These are phyloP conservation scores for Punctoribates punctum DNA, from an alignment of 2,888 invertebrate genomes.

Conservation along the genomic window DNA sequence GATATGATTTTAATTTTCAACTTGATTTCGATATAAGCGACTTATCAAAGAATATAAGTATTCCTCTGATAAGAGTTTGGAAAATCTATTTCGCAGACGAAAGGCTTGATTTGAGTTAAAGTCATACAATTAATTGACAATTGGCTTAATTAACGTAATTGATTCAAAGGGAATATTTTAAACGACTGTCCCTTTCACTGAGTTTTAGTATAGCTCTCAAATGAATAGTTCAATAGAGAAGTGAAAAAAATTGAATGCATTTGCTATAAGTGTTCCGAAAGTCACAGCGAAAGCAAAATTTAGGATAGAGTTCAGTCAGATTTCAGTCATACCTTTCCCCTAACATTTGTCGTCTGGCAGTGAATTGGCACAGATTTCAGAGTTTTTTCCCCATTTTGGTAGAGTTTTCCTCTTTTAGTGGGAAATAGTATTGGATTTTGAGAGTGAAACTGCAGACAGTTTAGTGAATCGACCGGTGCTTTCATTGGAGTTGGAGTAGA, in stretches of 20 bases:
- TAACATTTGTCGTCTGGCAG: constrained; percentile 4
- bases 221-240: not conserved
- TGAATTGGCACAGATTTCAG: not conserved
- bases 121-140: not conserved
- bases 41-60: not conserved
- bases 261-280: not conserved
- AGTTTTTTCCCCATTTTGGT: not conserved
- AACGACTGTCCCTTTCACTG: not conserved
- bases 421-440: not conserved
- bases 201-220: not conserved
- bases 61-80: not conserved
- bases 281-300: not conserved
- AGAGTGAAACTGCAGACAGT: not conserved
- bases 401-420: not conserved
- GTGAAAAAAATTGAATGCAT: not conserved
- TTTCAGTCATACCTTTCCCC: not conserved
- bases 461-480: not conserved
- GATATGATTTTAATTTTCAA: not conserved
- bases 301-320: not conserved
- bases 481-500: not conserved
- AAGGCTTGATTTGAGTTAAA: not conserved
- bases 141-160: not conserved
- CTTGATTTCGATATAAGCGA: not conserved
- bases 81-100: not conserved
- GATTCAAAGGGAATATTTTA: not conserved